These are phyloP conservation scores for Melinaea marsaeus DNA, from an alignment of 2,888 invertebrate genomes.

Conservation along the genomic window DNA sequence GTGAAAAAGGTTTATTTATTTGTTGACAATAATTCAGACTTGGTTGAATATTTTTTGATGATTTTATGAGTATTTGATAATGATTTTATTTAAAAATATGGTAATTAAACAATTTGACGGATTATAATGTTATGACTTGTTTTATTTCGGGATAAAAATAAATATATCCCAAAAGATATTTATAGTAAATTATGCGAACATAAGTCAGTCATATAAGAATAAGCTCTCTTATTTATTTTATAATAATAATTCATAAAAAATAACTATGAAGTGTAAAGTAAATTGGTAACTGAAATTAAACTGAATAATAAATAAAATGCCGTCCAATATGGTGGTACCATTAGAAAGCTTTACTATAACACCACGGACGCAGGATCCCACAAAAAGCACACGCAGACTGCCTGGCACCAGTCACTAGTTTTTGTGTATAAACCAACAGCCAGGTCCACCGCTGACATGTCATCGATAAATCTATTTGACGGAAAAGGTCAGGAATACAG, in stretches of 20 bases:
- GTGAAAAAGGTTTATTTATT: not conserved
- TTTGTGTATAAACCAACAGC: constrained; percentile 44
- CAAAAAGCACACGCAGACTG: constrained; percentile 47
- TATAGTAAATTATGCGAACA: not conserved
- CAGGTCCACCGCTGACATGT: constrained; percentile 42
- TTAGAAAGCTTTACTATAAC: constrained; percentile 8
- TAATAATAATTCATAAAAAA: too few relatives aligned
- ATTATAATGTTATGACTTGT: too few relatives aligned
- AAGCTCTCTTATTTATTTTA: too few relatives aligned
- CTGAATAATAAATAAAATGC: too few relatives aligned
- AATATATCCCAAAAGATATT: not conserved
- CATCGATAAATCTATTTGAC: constrained; percentile 53
- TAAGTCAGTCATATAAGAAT: too few relatives aligned
- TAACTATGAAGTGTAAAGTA: too few relatives aligned
- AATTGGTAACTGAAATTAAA: too few relatives aligned
- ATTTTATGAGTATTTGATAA: too few relatives aligned
- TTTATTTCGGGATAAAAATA: not conserved
- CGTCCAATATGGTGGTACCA: not conserved
- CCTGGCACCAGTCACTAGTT: constrained; percentile 55
- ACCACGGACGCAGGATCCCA: constrained; percentile 23
- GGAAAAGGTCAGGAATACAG: constrained; percentile 53
- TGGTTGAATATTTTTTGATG: too few relatives aligned
- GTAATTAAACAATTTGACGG: too few relatives aligned
- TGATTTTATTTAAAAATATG: too few relatives aligned
- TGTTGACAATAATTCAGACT: too few relatives aligned